Evolutionary conservation across 2,113 vertebrate genomes (phyloP).

Genomic region (Piprites chloris): DNA sequence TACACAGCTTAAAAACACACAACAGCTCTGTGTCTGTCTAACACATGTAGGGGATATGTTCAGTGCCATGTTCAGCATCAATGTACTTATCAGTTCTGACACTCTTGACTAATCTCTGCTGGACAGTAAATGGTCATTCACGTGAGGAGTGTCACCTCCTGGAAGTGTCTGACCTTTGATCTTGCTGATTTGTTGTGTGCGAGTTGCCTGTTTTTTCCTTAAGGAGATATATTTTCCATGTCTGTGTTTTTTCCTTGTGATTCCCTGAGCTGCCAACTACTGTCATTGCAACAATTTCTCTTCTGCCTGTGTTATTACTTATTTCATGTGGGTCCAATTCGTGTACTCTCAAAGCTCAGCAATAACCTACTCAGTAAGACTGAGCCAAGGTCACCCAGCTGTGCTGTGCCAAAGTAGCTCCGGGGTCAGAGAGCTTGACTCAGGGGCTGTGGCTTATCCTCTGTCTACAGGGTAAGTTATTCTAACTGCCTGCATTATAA

Average conservation of each 20-base stretch:
- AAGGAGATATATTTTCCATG: background rate
- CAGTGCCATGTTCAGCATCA: background rate
- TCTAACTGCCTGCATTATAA: background rate
- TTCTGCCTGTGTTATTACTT: background rate
- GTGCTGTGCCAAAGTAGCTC: background rate
- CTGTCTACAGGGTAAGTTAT: background rate
- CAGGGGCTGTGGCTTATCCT: background rate
- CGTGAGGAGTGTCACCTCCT: background rate
- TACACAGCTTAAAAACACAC: background rate
- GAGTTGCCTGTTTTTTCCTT: background rate
- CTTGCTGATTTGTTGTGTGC: background rate
- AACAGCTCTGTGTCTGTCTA: background rate
- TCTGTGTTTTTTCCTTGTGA: background rate
- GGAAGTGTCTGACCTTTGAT: background rate
- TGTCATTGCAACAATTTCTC: background rate
- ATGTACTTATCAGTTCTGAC: background rate
- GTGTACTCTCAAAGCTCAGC: background rate
- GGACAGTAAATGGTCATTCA: background rate
- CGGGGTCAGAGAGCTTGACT: background rate
- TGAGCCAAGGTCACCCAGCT: background rate
- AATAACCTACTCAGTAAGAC: background rate
- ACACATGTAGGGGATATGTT: fast-evolving
- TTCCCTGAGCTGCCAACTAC: background rate
- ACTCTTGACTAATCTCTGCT: background rate
- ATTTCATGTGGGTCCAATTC: background rate